Base-by-base conservation (phyloP, 2,113 vertebrate species). In the Mobula birostris region DNA sequence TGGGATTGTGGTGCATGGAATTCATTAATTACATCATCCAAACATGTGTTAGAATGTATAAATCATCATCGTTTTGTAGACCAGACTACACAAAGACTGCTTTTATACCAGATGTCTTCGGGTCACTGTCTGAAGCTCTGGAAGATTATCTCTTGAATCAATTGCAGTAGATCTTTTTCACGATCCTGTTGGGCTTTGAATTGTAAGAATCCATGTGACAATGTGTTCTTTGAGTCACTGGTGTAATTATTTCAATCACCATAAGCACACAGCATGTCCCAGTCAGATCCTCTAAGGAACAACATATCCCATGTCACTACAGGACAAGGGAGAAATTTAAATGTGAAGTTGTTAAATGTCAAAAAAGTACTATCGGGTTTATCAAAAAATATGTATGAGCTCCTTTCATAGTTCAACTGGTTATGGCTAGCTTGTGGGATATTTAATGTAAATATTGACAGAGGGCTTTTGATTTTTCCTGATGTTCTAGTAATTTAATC, bases 11-110 rank as follows among this genome's bases (percentile, higher is more conserved):
- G 7, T 93, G 36, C 68, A 93, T 76, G 91, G 91, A 76, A 29
- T 74, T 74, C 19, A 93, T 93, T 93, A 24, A 72, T 93, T 93
- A 93, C 32, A 74, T 93, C 91, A 93, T 92, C 66, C 68, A 68
- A 27, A 72, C 90, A 92, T 92, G 63, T 92, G 90, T 21, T 92
- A 66, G 17, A 72, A 48, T 93, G 70, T 24, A 74, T 74, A 74
- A 74, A 74, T 74, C 70, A 5, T 93, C 40, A 93, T 61, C 85
- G 2, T 70, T 74, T 93, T 74, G 8, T 74, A 72, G 36, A 70
- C 24, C 5, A 29, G 68, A 56, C 68, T 48, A 7, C 56, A 74
- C 36, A 74, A 76, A 27, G 36, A 21, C 40, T 72, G 32, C 36
- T 93, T 76, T 32, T 32, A 36, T 56, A 56, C 91, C 91, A 93